Evolutionary conservation across 1,140 invertebrate species (phyloP).

Genomic region (Habropoda laboriosa): DNA sequence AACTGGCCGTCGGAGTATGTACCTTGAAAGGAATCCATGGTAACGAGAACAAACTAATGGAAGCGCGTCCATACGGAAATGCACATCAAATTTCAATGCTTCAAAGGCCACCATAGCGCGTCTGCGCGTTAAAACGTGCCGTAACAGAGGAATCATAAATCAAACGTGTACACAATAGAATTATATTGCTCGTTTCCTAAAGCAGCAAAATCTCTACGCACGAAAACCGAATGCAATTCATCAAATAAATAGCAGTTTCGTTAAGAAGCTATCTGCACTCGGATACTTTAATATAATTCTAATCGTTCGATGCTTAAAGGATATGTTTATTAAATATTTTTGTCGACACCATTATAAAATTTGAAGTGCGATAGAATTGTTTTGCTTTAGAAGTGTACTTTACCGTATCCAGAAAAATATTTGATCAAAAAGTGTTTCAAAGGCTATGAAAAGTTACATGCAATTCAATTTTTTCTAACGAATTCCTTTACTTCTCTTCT

Average conservation of each 20-base stretch:
- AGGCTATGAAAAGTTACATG: no score
- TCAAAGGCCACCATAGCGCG: not conserved
- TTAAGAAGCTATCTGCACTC: no score
- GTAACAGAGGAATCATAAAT: conserved; percentile 16
- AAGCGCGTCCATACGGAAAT: conserved; percentile 1
- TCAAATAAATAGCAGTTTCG: not conserved
- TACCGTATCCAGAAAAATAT: no score
- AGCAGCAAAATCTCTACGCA: not conserved
- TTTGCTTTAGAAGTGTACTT: no score
- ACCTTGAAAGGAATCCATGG: conserved; percentile 15
- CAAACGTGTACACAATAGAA: not conserved
- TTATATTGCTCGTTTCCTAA: not conserved
- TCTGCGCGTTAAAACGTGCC: not conserved
- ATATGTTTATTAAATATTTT: no score
- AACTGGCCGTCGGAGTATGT: not conserved
- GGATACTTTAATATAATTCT: no score
- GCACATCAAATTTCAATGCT: conserved; percentile 13
- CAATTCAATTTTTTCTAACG: no score
- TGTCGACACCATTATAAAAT: no score
- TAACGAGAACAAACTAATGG: conserved; percentile 15
- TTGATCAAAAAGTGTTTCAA: no score
- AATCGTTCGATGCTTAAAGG: no score
- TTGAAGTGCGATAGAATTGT: no score
- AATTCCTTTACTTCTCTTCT: no score
- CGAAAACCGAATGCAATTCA: not conserved